A percentile compares a stretch with the other conserved stretches of the same genome.
phyloP scores from a whole-genome alignment of 2,888 invertebrate genomes.

The Anticlea derivata region DNA sequence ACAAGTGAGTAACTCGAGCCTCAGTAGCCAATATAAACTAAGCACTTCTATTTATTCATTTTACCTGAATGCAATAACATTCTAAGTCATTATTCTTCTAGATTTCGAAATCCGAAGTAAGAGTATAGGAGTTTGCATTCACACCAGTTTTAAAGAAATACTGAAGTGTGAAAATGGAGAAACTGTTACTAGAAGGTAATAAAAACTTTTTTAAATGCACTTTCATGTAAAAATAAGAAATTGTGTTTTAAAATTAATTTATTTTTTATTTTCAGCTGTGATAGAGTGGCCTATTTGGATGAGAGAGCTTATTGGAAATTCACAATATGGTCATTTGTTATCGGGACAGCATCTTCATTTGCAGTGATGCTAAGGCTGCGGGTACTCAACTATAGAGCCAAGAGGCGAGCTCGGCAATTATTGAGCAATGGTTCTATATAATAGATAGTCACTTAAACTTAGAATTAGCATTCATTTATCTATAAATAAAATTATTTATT shows the following conservation, averaged over 20 bases:
- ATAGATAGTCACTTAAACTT: neutral
- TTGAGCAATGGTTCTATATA: slow-evolving; percentile 85
- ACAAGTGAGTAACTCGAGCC: too few relatives aligned
- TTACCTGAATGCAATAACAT: neutral
- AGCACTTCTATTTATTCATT: too few relatives aligned
- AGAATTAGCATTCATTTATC: neutral
- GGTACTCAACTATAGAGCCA: slow-evolving; percentile 86
- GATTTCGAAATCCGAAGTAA: slow-evolving; percentile 93
- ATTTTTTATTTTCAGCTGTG: slow-evolving; percentile 86
- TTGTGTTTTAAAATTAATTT: neutral
- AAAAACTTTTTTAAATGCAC: too few relatives aligned
- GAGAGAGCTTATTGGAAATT: slow-evolving; percentile 93
- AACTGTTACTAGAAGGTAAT: slow-evolving; percentile 91
- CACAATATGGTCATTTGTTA: slow-evolving; percentile 87
- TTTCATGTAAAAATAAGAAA: too few relatives aligned
- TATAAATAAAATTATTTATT: slow-evolving; percentile 34
- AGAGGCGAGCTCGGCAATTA: slow-evolving; percentile 88
- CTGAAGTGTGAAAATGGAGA: slow-evolving; percentile 92
- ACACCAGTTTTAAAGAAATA: slow-evolving; percentile 93
- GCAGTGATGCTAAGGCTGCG: slow-evolving; percentile 86
- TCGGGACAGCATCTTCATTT: slow-evolving; percentile 86
- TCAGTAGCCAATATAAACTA: too few relatives aligned
- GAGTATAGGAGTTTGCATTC: slow-evolving; percentile 91
- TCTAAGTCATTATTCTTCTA: slow-evolving; percentile 31
- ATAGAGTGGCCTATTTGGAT: slow-evolving; percentile 92